Percentiles rank a stretch among this genome's conserved stretches.
phyloP scores from a whole-genome alignment of 2,113 vertebrate species.

The Fregetta grallaria region DNA sequence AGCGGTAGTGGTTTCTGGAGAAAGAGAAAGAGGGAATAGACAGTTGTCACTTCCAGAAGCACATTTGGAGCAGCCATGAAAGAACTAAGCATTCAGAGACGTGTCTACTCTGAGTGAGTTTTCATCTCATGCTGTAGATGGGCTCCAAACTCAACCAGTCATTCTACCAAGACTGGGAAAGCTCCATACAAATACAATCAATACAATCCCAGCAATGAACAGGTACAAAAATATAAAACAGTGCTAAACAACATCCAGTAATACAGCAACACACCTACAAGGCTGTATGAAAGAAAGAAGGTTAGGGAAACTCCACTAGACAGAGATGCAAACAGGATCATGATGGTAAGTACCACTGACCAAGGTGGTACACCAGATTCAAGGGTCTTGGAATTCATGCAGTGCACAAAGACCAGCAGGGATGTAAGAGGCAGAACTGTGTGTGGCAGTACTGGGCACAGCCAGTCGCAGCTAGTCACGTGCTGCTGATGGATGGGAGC shows the following conservation, averaged over 20 bases:
- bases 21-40: not conserved
- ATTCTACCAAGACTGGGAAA: not conserved
- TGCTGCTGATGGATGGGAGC: not conserved
- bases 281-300: not conserved
- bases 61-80: not conserved
- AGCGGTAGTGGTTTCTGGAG: conserved; percentile 84
- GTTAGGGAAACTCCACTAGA: not conserved
- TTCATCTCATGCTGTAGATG: not conserved
- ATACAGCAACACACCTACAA: not conserved
- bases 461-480: accelerated
- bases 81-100: not conserved
- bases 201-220: not conserved
- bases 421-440: not conserved
- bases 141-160: not conserved
- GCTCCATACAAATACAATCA: not conserved
- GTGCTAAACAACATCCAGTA: not conserved
- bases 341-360: not conserved
- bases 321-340: not conserved
- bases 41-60: not conserved
- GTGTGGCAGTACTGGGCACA: not conserved
- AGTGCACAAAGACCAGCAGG: not conserved
- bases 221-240: not conserved
- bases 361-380: not conserved
- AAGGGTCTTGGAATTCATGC: too few species aligned
- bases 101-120: not conserved